Conservation (phyloP, 2,888 invertebrate species). For the Zhuqinia jingwanae region DNA sequence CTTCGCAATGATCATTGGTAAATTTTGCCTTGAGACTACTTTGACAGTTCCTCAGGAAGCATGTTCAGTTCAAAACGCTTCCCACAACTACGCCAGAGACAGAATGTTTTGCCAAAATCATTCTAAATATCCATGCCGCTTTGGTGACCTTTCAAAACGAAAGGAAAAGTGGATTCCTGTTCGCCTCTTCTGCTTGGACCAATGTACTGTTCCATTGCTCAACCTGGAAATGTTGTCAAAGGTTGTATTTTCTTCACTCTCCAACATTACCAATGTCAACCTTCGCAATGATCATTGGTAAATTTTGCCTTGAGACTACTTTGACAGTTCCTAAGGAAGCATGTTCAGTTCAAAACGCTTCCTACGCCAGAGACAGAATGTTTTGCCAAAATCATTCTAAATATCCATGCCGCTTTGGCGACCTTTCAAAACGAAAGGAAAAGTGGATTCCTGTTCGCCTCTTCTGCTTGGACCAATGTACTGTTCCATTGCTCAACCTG, state of each 20-base stretch:
- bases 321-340: too few relatives aligned
- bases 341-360: too few relatives aligned
- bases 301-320: constrained; percentile 79
- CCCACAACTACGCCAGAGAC: too few relatives aligned
- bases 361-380: too few relatives aligned
- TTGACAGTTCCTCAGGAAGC: too few relatives aligned
- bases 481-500: background rate
- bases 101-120: constrained; percentile 43
- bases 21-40: constrained; percentile 79
- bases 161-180: constrained; percentile 59
- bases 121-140: constrained; percentile 40
- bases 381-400: constrained; percentile 40
- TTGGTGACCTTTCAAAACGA: background rate
- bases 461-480: constrained; percentile 65
- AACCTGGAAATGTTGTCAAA: constrained; percentile 72
- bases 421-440: background rate
- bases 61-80: too few relatives aligned
- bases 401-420: constrained; percentile 46
- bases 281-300: constrained; percentile 81
- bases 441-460: constrained; percentile 72
- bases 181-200: constrained; percentile 74
- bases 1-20: constrained; percentile 81
- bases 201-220: background rate
- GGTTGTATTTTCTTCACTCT: constrained; percentile 77
- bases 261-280: constrained; percentile 81